phyloP scores from a whole-genome alignment of 2,888 invertebrate genomes.

The Thalpophila matura region DNA sequence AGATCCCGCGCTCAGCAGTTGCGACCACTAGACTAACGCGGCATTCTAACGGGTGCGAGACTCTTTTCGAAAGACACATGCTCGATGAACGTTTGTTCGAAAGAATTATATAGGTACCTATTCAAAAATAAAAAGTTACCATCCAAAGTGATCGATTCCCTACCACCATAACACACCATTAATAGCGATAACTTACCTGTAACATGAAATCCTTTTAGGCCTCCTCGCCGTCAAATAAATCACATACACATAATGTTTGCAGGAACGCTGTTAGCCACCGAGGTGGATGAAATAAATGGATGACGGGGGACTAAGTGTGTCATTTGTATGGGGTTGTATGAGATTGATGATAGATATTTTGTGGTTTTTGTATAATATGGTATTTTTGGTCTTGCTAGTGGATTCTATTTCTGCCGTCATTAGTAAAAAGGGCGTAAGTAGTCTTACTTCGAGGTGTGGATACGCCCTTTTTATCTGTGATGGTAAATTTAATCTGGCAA shows the following conservation, averaged over 20 bases:
- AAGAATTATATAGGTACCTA: no score
- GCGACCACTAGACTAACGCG: no score
- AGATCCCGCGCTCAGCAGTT: no score
- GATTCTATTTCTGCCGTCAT: no score
- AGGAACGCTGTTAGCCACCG: conserved; percentile 34
- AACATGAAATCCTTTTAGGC: conserved; percentile 54
- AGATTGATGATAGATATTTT: conserved; percentile 7
- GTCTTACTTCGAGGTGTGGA: no score
- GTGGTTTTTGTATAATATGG: conserved; percentile 2
- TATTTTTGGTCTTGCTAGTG: no score
- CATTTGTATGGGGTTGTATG: conserved; percentile 31
- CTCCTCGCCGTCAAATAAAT: conserved; percentile 37
- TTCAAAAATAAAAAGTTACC: background rate
- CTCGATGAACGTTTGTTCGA: no score
- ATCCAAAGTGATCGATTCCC: background rate
- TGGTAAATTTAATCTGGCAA: no score
- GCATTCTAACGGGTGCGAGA: no score
- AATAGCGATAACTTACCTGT: conserved; percentile 54
- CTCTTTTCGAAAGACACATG: no score
- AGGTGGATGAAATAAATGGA: conserved; percentile 57
- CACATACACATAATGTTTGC: conserved; percentile 27
- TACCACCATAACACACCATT: background rate
- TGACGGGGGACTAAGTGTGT: conserved; percentile 28
- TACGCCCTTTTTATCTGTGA: no score
- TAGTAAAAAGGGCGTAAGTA: no score